Evolutionary conservation across 2,113 vertebrate species (phyloP).

Genomic region (Dicrurus megarhynchus): DNA sequence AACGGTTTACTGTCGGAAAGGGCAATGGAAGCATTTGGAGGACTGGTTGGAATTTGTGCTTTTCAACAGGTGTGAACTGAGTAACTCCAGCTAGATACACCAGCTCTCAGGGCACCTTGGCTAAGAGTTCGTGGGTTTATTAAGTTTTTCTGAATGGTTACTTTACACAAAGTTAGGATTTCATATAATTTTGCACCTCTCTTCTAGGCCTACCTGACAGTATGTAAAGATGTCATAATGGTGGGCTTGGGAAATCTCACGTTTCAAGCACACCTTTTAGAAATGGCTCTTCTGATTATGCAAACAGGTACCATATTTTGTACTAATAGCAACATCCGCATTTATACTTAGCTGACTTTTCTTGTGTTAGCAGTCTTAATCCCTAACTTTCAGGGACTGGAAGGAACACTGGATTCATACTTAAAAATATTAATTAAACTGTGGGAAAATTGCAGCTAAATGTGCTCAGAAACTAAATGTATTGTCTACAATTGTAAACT

Average conservation of each 20-base stretch:
- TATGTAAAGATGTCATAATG: conserved; percentile 83
- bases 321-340: background rate
- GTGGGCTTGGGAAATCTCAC: conserved; percentile 78
- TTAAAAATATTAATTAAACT: background rate
- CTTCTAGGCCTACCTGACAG: conserved; percentile 79
- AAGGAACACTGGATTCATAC: background rate
- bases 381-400: background rate
- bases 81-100: background rate
- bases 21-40: background rate
- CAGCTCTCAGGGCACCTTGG: background rate
- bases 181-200: background rate
- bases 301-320: conserved; percentile 73
- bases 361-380: background rate
- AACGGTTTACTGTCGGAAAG: background rate
- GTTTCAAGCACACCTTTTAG: conserved; percentile 80
- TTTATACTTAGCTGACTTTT: background rate
- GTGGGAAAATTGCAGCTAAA: background rate
- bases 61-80: background rate
- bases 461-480: background rate
- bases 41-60: background rate
- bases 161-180: background rate
- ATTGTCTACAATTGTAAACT: background rate
- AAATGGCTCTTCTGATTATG: conserved; percentile 75
- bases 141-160: background rate
- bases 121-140: background rate